Base-by-base conservation (phyloP, 1,140 invertebrate genomes). In the Heterodera carotae region DNA sequence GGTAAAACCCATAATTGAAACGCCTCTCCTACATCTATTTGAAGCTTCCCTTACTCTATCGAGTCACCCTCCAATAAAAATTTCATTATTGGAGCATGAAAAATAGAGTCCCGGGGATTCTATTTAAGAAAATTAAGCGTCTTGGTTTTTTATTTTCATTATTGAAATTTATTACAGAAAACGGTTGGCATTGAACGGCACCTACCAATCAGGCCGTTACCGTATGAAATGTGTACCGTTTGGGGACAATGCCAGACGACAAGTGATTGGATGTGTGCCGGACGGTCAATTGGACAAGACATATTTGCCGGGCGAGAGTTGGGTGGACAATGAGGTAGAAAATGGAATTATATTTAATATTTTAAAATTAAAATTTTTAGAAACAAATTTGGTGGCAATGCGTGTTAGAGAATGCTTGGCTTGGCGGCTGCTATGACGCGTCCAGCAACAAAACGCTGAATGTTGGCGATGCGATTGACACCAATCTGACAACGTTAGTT, bases 331-430 rank as follows among this genome's bases (percentile, higher is more conserved):
- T 22, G 48, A 2, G 48, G 48, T 56, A 56, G 15, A 1, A 43
- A 22, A 18, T 56, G 22, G 48, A 0, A 56, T 18, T 22, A 56
- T 56, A 18, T 22, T 56, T 18, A 56, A 4, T 56, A 43, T 43
- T 43, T 43, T 43, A 43, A 43, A 2, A 43, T 43, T 43, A 43
- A 43, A 43, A 43, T 10, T 0, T 56, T 15, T 22, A 56, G 48
- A 56, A 56, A 56, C 48, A 56, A 56, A 56, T 56, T 56, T 56
- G 48, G 48, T 56, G 48, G 48, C 48, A 56, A 56, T 56, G 48
- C 22, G 48, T 56, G 48, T 22, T 56, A 18, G 48, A 56, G 22
- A 56, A 56, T 18, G 48, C 48, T 2, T 56, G 48, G 48, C 48
- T 22, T 1, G 48, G 48, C 48, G 48, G 48, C 22, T 56, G 48